phyloP scores from a whole-genome alignment of 2,797 vertebrate genomes.

The Tokudaia tokunoshimensis region DNA sequence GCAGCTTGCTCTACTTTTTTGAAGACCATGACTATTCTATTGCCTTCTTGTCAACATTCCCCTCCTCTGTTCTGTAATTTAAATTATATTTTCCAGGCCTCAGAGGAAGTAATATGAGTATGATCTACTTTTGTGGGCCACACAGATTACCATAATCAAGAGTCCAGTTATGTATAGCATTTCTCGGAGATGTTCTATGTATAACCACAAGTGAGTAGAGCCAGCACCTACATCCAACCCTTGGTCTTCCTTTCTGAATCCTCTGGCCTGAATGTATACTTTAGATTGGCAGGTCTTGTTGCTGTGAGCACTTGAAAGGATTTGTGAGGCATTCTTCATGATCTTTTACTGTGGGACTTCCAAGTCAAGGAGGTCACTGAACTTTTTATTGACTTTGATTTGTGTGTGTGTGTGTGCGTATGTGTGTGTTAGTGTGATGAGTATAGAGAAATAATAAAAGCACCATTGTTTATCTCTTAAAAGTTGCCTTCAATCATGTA shows the following conservation, averaged over 20 bases:
- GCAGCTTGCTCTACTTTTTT: not conserved
- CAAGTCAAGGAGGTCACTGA: not conserved
- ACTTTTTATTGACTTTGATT: not conserved
- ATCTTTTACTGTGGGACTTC: not conserved
- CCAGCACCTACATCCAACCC: not conserved
- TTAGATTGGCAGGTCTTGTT: not conserved
- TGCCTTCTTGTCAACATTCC: not conserved
- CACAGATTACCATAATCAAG: not conserved
- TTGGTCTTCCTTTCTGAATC: not conserved
- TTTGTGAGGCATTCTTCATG: not conserved
- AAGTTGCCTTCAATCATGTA: not conserved
- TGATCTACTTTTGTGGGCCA: not conserved
- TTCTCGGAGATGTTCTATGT: not conserved
- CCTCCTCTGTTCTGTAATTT: constrained; percentile 14
- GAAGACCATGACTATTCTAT: not conserved
- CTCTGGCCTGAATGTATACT: not conserved
- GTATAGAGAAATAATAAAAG: not conserved
- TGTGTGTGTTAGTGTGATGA: not conserved
- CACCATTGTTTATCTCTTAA: not conserved
- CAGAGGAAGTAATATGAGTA: not conserved
- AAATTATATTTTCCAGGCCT: not conserved
- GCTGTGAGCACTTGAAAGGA: not conserved
- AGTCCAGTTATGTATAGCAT: not conserved
- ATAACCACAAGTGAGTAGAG: not conserved
- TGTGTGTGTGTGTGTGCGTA: not conserved